Evolutionary conservation across 2,797 vertebrate genomes (phyloP).

Genomic region (Scyliorhinus canicula): DNA sequence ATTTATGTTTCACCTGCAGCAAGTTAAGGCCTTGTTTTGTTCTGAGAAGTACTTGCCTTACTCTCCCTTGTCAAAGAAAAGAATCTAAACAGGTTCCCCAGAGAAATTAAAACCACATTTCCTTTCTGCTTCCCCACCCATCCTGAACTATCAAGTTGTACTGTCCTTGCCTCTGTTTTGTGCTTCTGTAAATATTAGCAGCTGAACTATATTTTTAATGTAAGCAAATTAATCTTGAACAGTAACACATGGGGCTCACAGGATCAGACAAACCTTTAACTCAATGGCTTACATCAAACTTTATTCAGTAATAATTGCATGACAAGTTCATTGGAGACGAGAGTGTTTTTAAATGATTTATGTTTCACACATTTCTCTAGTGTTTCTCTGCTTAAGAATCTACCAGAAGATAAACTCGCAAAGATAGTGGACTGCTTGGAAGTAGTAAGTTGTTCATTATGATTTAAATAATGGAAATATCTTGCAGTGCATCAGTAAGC

Average conservation of each 20-base stretch:
- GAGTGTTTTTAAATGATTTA: constrained; percentile 42
- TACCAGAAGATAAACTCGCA: constrained; percentile 85
- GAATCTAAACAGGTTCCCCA: background rate
- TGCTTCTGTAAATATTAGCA: background rate
- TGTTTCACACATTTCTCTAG: constrained; percentile 53
- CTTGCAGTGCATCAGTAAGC: too few relatives aligned
- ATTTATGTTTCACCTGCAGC: background rate
- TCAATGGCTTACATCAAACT: too few relatives aligned
- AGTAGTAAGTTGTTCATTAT: constrained; percentile 71
- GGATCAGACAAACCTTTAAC: background rate
- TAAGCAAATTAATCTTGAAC: background rate
- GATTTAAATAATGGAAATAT: background rate
- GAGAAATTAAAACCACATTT: background rate
- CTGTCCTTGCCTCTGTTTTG: background rate
- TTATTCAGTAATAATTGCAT: constrained; percentile 24
- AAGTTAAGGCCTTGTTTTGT: background rate
- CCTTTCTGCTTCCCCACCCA: background rate
- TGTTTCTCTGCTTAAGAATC: constrained; percentile 79
- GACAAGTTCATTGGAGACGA: background rate
- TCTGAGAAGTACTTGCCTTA: background rate
- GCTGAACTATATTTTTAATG: background rate
- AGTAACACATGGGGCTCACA: background rate
- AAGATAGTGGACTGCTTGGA: constrained; percentile 93
- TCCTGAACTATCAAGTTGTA: background rate
- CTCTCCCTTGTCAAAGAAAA: background rate